These are phyloP conservation scores for Hymenochirus boettgeri DNA, from an alignment of 2,113 vertebrate species.

Conservation along the genomic window DNA sequence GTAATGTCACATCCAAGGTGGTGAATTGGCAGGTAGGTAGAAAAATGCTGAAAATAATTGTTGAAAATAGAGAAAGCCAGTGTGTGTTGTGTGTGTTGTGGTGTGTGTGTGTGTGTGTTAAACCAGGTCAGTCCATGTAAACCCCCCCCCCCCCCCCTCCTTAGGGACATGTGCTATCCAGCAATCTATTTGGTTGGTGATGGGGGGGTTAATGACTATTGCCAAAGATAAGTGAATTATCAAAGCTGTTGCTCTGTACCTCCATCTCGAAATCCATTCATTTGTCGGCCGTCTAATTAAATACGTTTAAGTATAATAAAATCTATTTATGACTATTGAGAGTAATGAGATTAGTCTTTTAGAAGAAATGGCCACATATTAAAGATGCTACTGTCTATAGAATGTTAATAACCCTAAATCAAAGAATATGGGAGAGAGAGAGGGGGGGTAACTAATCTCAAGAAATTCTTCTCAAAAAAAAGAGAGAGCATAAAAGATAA, in stretches of 20 bases:
- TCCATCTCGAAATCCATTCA: constrained; percentile 91
- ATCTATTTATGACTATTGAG: constrained; percentile 84
- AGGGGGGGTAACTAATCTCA: no score
- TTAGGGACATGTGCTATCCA: constrained; percentile 72
- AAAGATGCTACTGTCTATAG: constrained; percentile 81
- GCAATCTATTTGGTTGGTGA: constrained; percentile 95
- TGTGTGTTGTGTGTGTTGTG: no score
- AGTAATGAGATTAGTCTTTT: constrained; percentile 84
- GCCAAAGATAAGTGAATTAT: constrained; percentile 99
- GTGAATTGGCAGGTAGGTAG: constrained; percentile 48
- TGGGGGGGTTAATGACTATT: constrained; percentile 98
- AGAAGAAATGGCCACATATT: constrained; percentile 82
- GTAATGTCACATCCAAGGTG: no score
- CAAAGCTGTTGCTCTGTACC: constrained; percentile 93
- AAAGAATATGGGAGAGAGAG: constrained; percentile 62
- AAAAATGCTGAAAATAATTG: constrained; percentile 69
- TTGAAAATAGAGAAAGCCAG: constrained; percentile 74
- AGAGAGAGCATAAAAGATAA: no score
- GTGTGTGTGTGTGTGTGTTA: no score
- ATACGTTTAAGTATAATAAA: constrained; percentile 86
- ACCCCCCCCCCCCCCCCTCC: constrained; percentile 58
- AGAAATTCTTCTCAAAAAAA: no score
- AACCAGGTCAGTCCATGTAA: constrained; percentile 62
- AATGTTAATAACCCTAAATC: constrained; percentile 84
- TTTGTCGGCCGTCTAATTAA: constrained; percentile 89